These are phyloP conservation scores for Tetragonula carbonaria DNA, from an alignment of 2,888 invertebrate species.

Conservation along the genomic window DNA sequence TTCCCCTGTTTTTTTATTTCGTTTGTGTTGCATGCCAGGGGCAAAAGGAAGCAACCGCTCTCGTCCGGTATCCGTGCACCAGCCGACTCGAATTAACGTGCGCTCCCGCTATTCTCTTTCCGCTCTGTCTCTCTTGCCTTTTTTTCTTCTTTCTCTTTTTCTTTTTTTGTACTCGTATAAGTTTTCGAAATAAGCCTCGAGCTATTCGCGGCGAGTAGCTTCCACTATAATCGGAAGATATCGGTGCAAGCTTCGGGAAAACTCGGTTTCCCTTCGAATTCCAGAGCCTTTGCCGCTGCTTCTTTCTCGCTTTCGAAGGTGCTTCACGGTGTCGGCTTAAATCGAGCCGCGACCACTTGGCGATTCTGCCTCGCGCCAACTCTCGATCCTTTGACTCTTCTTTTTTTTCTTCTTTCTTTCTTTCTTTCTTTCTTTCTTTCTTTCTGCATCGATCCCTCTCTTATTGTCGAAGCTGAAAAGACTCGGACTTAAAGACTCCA, in stretches of 20 bases:
- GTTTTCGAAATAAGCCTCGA: neutral
- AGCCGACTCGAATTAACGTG: slow-evolving; percentile 35
- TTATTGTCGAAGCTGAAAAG: slow-evolving; percentile 31
- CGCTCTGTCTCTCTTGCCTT: neutral
- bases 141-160: too few relatives aligned
- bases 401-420: neutral
- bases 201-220: too few relatives aligned
- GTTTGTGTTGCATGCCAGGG: slow-evolving; percentile 8
- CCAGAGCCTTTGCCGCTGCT: neutral
- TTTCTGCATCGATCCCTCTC: neutral
- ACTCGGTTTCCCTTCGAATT: slow-evolving; percentile 6
- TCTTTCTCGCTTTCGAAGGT: slow-evolving; percentile 6
- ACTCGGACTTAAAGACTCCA: slow-evolving; percentile 44
- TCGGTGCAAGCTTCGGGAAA: neutral
- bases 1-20: neutral
- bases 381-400: slow-evolving; percentile 18
- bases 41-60: neutral
- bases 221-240: neutral
- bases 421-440: too few relatives aligned
- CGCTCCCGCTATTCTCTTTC: neutral
- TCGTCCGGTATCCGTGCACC: neutral
- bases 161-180: too few relatives aligned
- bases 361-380: slow-evolving; percentile 21
- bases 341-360: slow-evolving; percentile 46
- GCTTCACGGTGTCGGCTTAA: slow-evolving; percentile 38